phyloP scores from a whole-genome alignment of 2,888 invertebrate genomes.

The Calameuta idolon region DNA sequence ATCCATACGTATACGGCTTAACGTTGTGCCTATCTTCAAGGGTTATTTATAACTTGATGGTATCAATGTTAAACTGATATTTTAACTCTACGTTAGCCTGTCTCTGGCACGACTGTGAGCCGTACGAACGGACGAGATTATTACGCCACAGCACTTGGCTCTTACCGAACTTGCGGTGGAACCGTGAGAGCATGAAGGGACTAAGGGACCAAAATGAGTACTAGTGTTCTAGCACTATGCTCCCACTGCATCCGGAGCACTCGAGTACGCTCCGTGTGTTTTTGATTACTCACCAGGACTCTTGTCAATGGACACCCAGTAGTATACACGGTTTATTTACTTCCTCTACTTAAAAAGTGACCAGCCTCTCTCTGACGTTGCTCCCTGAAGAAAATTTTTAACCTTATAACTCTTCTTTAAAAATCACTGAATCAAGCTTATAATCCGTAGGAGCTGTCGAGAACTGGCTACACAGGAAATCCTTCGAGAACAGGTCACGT shows the following conservation, averaged over 20 bases:
- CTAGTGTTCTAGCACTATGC: neutral
- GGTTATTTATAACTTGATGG: neutral
- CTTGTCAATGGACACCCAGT: neutral
- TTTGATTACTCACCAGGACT: neutral
- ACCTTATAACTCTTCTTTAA: neutral
- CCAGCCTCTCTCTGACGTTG: neutral
- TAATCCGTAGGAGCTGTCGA: neutral
- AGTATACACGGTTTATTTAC: neutral
- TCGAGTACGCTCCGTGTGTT: neutral
- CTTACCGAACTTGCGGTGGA: neutral
- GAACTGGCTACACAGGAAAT: neutral
- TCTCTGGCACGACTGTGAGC: neutral
- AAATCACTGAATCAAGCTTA: neutral
- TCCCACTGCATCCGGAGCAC: neutral
- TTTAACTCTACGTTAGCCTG: neutral
- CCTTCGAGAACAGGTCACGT: neutral
- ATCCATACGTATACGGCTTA: neutral
- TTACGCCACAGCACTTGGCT: neutral
- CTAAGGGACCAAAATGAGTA: neutral
- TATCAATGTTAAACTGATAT: neutral
- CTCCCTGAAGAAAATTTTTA: neutral
- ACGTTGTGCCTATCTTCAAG: neutral
- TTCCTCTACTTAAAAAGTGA: neutral
- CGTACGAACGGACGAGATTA: neutral
- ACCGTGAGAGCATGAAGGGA: neutral